Evolutionary conservation across 1,140 invertebrate genomes (phyloP), one percentile per base, ranked within the genome.

Genomic region (Achatina immaculata): DNA sequence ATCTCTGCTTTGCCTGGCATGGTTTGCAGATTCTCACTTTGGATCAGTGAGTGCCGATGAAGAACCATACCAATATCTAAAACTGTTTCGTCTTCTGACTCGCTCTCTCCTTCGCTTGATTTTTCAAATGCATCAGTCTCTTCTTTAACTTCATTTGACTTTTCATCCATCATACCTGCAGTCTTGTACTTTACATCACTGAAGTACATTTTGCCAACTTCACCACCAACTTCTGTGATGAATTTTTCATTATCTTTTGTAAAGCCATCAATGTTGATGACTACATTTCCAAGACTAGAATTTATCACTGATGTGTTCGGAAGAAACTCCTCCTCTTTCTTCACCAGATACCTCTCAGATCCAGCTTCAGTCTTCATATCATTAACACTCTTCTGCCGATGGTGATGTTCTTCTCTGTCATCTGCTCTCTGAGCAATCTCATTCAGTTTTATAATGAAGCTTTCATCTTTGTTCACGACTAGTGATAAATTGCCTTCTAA

Each of bases 361-460:
- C 36, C 40, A 14, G 34, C 55, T 14, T 76, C 74, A 4, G 42
- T 28, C 40, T 76, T 76, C 48, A 76, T 62, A 1, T 62, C 58
- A 28, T 36, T 45, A 11, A 58, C 21, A 40, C 14, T 43, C 65
- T 66, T 68, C 19, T 43, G 31, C 0, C 74, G 28, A 34, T 76
- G 74, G 42, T 78, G 78, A 34, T 72, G 42, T 0, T 80, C 78
- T 72, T 80, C 78, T 28, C 78, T 48, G 38, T 83, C 82, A 72
- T 83, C 75, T 66, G 84, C 84, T 58, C 84, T 73, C 48, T 85
- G 82, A 2, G 84, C 84, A 38, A 82, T 78, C 73, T 85, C 84
- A 69, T 81, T 81, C 31, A 85, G 42, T 74, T 79, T 79, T 42
- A 85, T 85, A 58, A 77, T 16, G 65, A 83, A 83, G 28, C 65